Evolutionary conservation across 2,888 invertebrate species (phyloP), one percentile per base, ranked within the genome.

Genomic region (Hirtodrosophila confusa): DNA sequence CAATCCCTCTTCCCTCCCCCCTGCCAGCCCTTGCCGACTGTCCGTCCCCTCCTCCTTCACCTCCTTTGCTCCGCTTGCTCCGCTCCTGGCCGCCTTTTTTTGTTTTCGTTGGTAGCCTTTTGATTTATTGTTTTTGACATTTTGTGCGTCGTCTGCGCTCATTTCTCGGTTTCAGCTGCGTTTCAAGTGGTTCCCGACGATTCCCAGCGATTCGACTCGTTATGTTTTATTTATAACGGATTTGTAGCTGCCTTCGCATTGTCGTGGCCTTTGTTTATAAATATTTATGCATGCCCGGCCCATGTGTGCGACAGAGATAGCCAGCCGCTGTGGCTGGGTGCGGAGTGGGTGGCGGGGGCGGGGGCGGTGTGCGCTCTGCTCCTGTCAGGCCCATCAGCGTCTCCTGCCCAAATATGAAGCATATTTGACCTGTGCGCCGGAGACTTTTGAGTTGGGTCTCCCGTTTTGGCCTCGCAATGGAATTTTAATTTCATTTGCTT

Each of bases 81-180:
- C 8, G 53, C 61, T 61, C 44, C 55, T 64, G 62, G 40, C 60
- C 58, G 44, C 17, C 17, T 65, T 56, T 67, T 69, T 27, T 27
- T 27, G 27, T 27, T 27, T 4, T 27, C 6, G 27, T 27, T 27
- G 27, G 27, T 27, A 40, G 58, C 71, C 75, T 67, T 74, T 78
- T 89, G 88, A 88, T 88, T 89, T 88, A 88, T 88, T 85, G 85
- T 82, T 80, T 80, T 76, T 86, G 88, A 86, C 89, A 78, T 86
- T 80, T 78, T 74, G 57, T 75, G 68, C 60, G 64, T 70, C 64
- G 69, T 69, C 62, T 69, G 62, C 63, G 69, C 71, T 75, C 71
- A 71, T 85, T 85, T 71, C 75, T 76, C 58, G 55, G 60, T 51
- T 69, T 71, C 60, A 65, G 73, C 64, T 74, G 67, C 54, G 65